These are phyloP conservation scores for Amiota communis DNA, from an alignment of 2,888 invertebrate species.

Conservation along the genomic window DNA sequence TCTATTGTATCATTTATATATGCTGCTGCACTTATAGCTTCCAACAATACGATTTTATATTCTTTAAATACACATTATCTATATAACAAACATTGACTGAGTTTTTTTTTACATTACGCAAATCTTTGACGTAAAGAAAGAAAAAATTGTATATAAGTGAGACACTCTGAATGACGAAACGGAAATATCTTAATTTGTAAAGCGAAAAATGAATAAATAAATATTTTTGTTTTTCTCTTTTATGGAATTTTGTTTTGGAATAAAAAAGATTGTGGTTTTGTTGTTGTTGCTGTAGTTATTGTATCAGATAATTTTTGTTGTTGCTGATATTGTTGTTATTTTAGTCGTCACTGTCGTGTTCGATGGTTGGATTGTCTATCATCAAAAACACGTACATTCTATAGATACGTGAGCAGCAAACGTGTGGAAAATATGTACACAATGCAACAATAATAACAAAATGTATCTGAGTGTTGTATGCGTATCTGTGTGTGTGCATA, in stretches of 20 bases:
- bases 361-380: neutral
- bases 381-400: constrained; percentile 25
- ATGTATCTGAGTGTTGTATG: neutral
- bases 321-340: neutral
- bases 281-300: constrained; percentile 37
- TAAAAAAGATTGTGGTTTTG: constrained; percentile 40
- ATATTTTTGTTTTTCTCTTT: constrained; percentile 31
- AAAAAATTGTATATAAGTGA: neutral
- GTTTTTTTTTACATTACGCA: neutral
- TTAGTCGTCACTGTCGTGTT: neutral
- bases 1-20: no score
- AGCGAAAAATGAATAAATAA: constrained; percentile 25
- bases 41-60: no score
- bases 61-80: no score
- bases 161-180: constrained; percentile 38
- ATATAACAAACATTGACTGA: neutral
- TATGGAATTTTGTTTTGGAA: constrained; percentile 22
- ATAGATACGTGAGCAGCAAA: constrained; percentile 26
- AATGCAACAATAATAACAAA: constrained; percentile 23
- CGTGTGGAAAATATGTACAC: constrained; percentile 38
- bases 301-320: constrained; percentile 37
- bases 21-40: no score
- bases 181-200: constrained; percentile 52
- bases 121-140: neutral
- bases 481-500: constrained; percentile 18